Evolutionary conservation across 2,888 invertebrate species (phyloP), one percentile per base, ranked within the genome.

Genomic region (Diarsia dahlii): DNA sequence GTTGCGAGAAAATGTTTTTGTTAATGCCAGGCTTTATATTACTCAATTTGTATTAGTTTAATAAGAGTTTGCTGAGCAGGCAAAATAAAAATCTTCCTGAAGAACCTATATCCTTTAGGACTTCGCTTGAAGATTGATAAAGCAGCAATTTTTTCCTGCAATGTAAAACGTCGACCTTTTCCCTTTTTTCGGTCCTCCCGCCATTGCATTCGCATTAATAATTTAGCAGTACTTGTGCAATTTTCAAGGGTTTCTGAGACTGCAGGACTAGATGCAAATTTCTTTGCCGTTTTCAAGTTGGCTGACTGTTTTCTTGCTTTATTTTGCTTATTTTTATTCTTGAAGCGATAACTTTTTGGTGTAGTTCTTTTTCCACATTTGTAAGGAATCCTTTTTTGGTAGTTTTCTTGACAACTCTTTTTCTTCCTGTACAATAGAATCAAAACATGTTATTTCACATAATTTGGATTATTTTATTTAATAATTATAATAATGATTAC

Each of bases 101-200:
- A 64, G 63, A 82, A 81, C 70, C 81, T 48, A 70, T 76, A 72
- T 5, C 63, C 78, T 71, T 78, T 84, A 2, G 81, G 83, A 58
- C 81, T 80, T 71, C 81, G 83, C 65, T 85, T 88, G 0, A 80
- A 66, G 0, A 86, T 80, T 15, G 81, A 76, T 45, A 87, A 74
- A 12, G 28, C 69, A 1, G 23, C 28, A 46, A 20, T 69, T 46
- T 58, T 69, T 80, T 88, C 85, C 23, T 82, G 13, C 8, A 78
- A 67, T 20, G 71, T 71, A 71, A 85, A 86, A 12, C 81, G 73
- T 48, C 84, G 65, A 3, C 83, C 85, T 74, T 82, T 87, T n/a
- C n/a, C n/a, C n/a, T n/a, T n/a, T n/a, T n/a, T n/a, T n/a, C n/a
- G n/a, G n/a, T n/a, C n/a, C n/a, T n/a, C n/a, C 10, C 65, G 70